Evolutionary conservation across 2,113 vertebrate species (phyloP).

Genomic region (Datnioides undecimradiatus): DNA sequence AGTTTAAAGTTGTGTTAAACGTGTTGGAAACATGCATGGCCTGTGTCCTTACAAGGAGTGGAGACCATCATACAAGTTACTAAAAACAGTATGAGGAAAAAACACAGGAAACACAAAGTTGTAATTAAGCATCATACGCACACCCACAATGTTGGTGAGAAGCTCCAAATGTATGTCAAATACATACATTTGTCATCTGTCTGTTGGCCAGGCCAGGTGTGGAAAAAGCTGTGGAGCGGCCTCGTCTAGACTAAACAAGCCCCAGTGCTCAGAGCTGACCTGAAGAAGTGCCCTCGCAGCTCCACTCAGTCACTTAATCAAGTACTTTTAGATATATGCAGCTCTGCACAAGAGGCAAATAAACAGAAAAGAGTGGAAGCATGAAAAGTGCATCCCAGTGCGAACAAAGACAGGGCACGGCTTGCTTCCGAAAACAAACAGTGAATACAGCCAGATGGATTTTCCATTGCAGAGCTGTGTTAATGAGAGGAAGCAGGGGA

Average conservation of each 20-base stretch:
- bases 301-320: conserved; percentile 22
- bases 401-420: conserved; percentile 80
- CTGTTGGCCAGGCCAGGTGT: too few relatives aligned
- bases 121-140: too few relatives aligned
- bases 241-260: conserved; percentile 50
- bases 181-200: too few relatives aligned
- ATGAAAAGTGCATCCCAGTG: conserved; percentile 71
- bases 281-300: conserved; percentile 21
- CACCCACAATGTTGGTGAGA: too few relatives aligned
- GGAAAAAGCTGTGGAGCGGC: conserved; percentile 1
- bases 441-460: conserved; percentile 78
- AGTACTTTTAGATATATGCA: conserved; percentile 23
- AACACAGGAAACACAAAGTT: too few relatives aligned
- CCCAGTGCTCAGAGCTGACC: conserved; percentile 14
- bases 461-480: conserved; percentile 79
- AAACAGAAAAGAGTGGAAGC: conserved; percentile 58
- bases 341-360: conserved; percentile 52
- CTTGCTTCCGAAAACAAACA: conserved; percentile 83
- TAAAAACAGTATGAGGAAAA: too few relatives aligned
- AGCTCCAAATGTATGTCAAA: too few relatives aligned
- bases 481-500: conserved; percentile 84
- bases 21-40: too few relatives aligned
- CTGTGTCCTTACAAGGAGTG: too few relatives aligned
- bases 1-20: too few relatives aligned
- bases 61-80: too few relatives aligned